A percentile compares a stretch with the other conserved stretches of the same genome.
phyloP scores from a whole-genome alignment of 1,140 invertebrate genomes.

The Drusus annulatus region DNA sequence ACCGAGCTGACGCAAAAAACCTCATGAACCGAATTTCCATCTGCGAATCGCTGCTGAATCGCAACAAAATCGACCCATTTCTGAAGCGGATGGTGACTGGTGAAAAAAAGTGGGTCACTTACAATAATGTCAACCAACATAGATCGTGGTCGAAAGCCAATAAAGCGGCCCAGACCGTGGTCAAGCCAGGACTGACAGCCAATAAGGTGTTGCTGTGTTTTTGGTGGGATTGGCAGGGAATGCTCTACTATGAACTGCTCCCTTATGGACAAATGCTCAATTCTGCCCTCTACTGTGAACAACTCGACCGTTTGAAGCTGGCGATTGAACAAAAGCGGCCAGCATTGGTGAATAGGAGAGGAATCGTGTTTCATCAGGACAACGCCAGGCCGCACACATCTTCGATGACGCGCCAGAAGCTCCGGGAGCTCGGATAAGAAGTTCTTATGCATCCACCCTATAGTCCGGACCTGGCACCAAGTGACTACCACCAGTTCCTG shows the following conservation, averaged over 20 bases:
- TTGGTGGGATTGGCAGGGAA: constrained; percentile 20
- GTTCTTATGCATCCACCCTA: constrained; percentile 17
- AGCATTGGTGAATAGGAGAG: constrained; percentile 14
- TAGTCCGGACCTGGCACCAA: constrained; percentile 5
- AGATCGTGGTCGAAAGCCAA: no score
- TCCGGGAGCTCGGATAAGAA: constrained; percentile 7
- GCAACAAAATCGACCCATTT: constrained; percentile 30
- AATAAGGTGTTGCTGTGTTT: constrained; percentile 16
- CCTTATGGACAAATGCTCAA: constrained; percentile 7
- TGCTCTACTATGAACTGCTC: constrained; percentile 18
- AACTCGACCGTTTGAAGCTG: constrained; percentile 27
- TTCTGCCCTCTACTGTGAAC: constrained; percentile 16
- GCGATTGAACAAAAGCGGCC: constrained; percentile 19
- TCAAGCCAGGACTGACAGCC: background rate
- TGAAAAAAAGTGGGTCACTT: constrained; percentile 17
- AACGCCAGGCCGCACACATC: constrained; percentile 15
- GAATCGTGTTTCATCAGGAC: constrained; percentile 17
- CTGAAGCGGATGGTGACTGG: constrained; percentile 26
- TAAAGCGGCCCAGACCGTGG: no score
- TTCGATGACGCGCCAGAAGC: constrained; percentile 24
- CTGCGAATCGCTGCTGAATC: constrained; percentile 32
- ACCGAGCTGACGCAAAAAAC: background rate
- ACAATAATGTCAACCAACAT: no score
- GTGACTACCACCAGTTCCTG: constrained; percentile 21
- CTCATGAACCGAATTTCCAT: constrained; percentile 26